Evolutionary conservation across 2,888 invertebrate species (phyloP), one percentile per base, ranked within the genome.

Genomic region (Pyrgus malvae): DNA sequence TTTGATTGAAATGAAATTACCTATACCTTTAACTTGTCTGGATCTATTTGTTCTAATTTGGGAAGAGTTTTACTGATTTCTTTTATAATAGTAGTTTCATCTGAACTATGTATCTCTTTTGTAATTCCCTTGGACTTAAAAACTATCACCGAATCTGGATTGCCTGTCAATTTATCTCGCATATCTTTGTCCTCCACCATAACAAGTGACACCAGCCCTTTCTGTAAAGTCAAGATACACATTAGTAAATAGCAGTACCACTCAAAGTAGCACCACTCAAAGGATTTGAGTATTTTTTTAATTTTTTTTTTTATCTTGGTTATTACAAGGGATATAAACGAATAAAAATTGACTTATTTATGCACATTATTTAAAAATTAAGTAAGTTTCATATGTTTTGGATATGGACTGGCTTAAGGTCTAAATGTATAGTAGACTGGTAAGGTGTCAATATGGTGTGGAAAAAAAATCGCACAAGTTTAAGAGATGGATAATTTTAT

Each of bases 11-110:
- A n/a, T n/a, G n/a, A n/a, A 29, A 1, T 29, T 11, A 11, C 2
- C 0, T 29, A 29, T 68, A 88, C 89, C 81, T 80, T 82, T 7
- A 89, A 66, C 54, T 74, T 72, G 0, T 77, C 75, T 0, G 81
- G 77, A 21, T 68, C 76, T 57, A 90, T 71, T 12, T 67, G 50
- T 41, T 81, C 73, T 21, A 81, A 60, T 25, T 65, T 73, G 0
- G 88, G 86, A 42, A 90, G 55, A 1, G 74, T 57, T 1, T 73
- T 69, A 0, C 80, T 72, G 25, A 87, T 79, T 38, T 76, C 73
- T 27, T 68, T 69, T 8, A 87, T 38, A 27, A 90, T 69, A 4
- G 73, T 72, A 8, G 72, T 75, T 48, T 88, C 89, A 6, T 83
- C 81, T 0, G 70, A 69, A 27, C 69, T 75, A 16, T 76, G 65